phyloP scores from a whole-genome alignment of 1,140 invertebrate species.

The Coenobita brevimanus region DNA sequence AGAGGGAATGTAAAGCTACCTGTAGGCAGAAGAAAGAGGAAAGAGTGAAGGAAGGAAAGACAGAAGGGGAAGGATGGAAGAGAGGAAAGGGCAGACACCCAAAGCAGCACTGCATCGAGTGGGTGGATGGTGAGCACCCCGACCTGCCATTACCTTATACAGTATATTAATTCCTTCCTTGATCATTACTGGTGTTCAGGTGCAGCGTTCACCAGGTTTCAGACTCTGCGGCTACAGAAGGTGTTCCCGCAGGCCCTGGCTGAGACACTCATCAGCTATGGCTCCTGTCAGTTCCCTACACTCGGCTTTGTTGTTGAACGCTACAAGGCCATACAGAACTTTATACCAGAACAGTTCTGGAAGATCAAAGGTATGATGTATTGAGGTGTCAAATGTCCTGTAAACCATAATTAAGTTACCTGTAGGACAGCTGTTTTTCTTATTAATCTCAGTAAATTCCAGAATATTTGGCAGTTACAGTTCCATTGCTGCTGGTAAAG shows the following conservation, averaged over 20 bases:
- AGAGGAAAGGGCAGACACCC: no score
- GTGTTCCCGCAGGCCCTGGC: constrained; percentile 77
- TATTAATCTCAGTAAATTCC: no score
- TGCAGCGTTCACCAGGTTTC: constrained; percentile 98
- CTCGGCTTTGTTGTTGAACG: constrained; percentile 97
- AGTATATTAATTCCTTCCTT: not conserved
- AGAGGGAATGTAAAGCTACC: no score
- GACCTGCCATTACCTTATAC: not conserved
- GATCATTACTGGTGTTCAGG: constrained; percentile 76
- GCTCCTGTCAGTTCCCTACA: constrained; percentile 98
- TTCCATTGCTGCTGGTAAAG: no score
- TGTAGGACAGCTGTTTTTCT: constrained; percentile 35
- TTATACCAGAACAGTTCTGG: constrained; percentile 94
- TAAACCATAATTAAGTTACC: not conserved
- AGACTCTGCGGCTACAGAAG: constrained; percentile 91
- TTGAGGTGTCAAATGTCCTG: not conserved
- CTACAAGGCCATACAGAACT: constrained; percentile 90
- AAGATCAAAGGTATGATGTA: constrained; percentile 83
- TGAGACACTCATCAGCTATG: constrained; percentile 94
- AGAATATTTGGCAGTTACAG: no score
- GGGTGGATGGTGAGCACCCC: no score
- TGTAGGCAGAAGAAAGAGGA: no score
- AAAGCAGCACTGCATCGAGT: no score
- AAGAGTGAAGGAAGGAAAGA: no score
- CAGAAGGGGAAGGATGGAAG: no score